phyloP scores from a whole-genome alignment of 2,888 invertebrate species.

The Portevinia maculata region DNA sequence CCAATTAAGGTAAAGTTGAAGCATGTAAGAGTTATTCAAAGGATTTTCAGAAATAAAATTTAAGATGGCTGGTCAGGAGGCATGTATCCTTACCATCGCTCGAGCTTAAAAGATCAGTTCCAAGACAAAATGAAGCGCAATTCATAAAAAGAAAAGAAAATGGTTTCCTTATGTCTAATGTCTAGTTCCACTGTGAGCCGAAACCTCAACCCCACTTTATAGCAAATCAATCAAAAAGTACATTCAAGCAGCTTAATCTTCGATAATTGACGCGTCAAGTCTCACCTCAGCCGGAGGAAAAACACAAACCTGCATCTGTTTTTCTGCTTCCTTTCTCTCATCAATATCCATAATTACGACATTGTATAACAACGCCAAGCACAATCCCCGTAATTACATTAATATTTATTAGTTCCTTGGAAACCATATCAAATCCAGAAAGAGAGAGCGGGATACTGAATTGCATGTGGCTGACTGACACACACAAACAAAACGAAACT shows the following conservation, averaged over 20 bases:
- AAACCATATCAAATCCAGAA: slow-evolving; percentile 2
- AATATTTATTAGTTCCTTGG: slow-evolving; percentile 59
- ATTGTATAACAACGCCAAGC: slow-evolving; percentile 27
- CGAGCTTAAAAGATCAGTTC: too few species aligned
- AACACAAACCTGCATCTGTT: slow-evolving; percentile 7
- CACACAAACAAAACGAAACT: slow-evolving; percentile 20
- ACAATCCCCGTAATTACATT: slow-evolving; percentile 43
- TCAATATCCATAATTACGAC: slow-evolving; percentile 64
- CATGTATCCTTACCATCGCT: too few species aligned
- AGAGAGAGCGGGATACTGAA: too few species aligned
- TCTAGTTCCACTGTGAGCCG: background rate
- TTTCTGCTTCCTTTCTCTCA: slow-evolving; percentile 25
- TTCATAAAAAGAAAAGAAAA: too few species aligned
- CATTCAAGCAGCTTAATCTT: slow-evolving; percentile 8
- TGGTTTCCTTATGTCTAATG: too few species aligned
- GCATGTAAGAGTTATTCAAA: too few species aligned
- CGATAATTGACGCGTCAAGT: slow-evolving; percentile 12
- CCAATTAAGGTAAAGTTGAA: too few species aligned
- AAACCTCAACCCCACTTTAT: background rate
- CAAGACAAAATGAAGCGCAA: too few species aligned
- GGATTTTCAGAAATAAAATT: too few species aligned
- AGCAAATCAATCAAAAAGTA: background rate
- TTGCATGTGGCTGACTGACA: slow-evolving; percentile 7
- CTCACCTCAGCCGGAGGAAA: background rate
- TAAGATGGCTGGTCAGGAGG: too few species aligned